phyloP scores from a whole-genome alignment of 2,797 vertebrate species.

The Alectoris magna region DNA sequence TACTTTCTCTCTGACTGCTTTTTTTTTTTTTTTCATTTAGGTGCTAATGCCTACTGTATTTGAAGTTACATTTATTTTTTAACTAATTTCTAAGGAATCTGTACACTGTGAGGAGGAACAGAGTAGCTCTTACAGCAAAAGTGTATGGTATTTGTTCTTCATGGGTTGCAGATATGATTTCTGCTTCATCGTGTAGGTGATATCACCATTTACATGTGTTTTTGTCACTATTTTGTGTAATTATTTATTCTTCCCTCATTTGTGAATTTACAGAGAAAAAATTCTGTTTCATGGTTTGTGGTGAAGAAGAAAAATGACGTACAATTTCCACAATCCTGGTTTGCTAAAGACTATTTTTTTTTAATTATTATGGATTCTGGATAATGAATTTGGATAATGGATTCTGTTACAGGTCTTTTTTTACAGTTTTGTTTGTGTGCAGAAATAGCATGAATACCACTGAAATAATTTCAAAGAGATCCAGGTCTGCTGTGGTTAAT shows the following conservation, averaged over 20 bases:
- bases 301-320: neutral
- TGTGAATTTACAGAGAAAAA: neutral
- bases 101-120: neutral
- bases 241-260: neutral
- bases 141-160: neutral
- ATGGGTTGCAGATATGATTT: neutral
- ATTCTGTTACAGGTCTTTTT: neutral
- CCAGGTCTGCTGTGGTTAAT: neutral
- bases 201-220: neutral
- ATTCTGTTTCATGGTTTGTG: neutral
- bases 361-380: neutral
- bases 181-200: neutral
- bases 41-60: neutral
- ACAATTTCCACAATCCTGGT: neutral
- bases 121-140: neutral
- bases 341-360: neutral
- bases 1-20: neutral
- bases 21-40: neutral
- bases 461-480: slow-evolving; percentile 15
- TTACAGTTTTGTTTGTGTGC: neutral
- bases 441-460: neutral
- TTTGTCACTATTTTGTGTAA: neutral
- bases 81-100: neutral
- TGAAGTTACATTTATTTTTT: neutral
- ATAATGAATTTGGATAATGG: neutral